Conservation (phyloP, 2,888 invertebrate species). For the Sinodicranocentrus sp. region DNA sequence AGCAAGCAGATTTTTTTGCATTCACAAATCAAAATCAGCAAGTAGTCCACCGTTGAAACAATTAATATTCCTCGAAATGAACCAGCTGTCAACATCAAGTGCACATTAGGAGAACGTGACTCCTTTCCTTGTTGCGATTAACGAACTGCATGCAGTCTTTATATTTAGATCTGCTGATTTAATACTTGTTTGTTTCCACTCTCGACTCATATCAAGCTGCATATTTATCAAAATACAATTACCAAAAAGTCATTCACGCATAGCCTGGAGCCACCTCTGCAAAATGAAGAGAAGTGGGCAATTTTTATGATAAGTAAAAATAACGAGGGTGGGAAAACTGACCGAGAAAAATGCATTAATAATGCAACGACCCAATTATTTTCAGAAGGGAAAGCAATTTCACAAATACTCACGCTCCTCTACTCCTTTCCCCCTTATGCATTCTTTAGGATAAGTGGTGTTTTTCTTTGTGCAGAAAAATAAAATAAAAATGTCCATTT, state of each 20-base stretch:
- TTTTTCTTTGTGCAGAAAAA: too few relatives aligned
- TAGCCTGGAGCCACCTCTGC: neutral
- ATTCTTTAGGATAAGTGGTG: neutral
- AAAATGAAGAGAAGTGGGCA: too few relatives aligned
- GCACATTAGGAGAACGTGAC: neutral
- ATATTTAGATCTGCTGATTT: slow-evolving; percentile 26
- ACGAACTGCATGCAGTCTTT: neutral
- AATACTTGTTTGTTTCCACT: slow-evolving; percentile 27
- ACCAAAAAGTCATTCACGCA: slow-evolving; percentile 3
- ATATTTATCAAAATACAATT: slow-evolving; percentile 38
- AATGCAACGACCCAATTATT: slow-evolving; percentile 61
- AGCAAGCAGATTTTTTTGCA: too few relatives aligned
- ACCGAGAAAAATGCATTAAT: slow-evolving; percentile 50
- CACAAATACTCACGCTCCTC: slow-evolving; percentile 14
- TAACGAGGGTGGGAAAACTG: neutral
- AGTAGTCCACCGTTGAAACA: slow-evolving; percentile 33
- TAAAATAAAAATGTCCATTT: neutral
- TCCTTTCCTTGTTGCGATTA: neutral
- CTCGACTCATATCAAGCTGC: slow-evolving; percentile 25
- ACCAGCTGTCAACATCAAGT: slow-evolving; percentile 48
- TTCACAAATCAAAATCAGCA: too few relatives aligned
- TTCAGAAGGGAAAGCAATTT: neutral
- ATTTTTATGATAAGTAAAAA: neutral
- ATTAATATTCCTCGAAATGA: slow-evolving; percentile 48
- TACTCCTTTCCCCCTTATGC: neutral